Evolutionary conservation across 1,140 invertebrate genomes (phyloP).

Genomic region (Muscidifurax raptorellus): DNA sequence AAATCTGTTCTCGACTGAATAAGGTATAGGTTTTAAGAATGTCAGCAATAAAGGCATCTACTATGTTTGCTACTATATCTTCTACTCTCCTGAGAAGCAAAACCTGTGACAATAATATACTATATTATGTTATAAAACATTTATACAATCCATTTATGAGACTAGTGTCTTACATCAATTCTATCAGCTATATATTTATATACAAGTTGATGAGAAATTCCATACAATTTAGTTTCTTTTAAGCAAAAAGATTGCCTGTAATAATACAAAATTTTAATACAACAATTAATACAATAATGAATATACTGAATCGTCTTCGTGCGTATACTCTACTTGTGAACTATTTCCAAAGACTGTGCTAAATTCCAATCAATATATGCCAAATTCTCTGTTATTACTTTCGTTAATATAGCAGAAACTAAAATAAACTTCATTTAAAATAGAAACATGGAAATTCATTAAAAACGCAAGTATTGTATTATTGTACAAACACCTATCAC

Average conservation of each 20-base stretch:
- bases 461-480: not conserved
- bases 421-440: not conserved
- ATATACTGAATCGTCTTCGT: not conserved
- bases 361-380: conserved; percentile 3
- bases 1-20: not conserved
- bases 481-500: not conserved
- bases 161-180: not conserved
- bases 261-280: conserved; percentile 4
- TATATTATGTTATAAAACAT: not conserved
- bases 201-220: conserved; percentile 5
- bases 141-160: not conserved
- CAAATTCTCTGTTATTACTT: conserved; percentile 32
- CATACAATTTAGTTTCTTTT: conserved; percentile 21
- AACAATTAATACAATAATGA: not conserved
- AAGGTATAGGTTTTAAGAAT: not conserved
- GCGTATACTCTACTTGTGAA: conserved; percentile 1
- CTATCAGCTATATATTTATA: not conserved
- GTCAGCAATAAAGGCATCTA: not conserved
- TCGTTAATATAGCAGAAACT: conserved; percentile 15
- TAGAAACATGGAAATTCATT: not conserved
- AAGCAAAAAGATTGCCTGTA: not conserved
- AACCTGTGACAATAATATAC: not conserved
- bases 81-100: not conserved
- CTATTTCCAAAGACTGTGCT: not conserved
- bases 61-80: not conserved